Percentiles rank a stretch among this genome's conserved stretches.
phyloP scores from a whole-genome alignment of 2,888 invertebrate species.

The Agonopterix subpropinquella region DNA sequence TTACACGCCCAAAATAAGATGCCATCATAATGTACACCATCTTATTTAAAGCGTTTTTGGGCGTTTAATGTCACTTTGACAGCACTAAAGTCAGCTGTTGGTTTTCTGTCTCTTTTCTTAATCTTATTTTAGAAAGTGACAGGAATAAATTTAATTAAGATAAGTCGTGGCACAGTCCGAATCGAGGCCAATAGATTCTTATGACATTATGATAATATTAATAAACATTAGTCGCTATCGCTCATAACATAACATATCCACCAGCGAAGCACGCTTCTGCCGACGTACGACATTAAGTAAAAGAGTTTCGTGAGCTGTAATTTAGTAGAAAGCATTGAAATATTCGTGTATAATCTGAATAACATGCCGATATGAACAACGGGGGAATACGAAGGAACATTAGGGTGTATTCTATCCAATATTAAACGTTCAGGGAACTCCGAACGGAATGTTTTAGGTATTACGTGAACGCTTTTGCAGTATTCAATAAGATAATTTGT shows the following conservation, averaged over 20 bases:
- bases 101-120: no score
- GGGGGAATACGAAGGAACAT: slow-evolving; percentile 65
- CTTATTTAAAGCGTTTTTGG: no score
- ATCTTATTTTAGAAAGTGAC: no score
- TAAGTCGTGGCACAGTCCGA: no score
- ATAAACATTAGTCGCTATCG: no score
- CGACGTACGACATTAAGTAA: slow-evolving; percentile 58
- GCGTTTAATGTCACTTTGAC: no score
- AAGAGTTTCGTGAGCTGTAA: slow-evolving; percentile 71
- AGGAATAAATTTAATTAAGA: no score
- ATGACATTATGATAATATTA: no score
- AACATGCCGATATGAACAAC: slow-evolving; percentile 76
- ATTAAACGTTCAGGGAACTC: slow-evolving; percentile 69
- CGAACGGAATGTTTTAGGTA: slow-evolving; percentile 66
- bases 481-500: slow-evolving; percentile 49
- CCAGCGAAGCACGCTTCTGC: slow-evolving; percentile 29
- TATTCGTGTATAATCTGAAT: slow-evolving; percentile 76
- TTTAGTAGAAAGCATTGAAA: slow-evolving; percentile 76
- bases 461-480: slow-evolving; percentile 59
- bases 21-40: no score
- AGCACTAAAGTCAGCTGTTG: no score
- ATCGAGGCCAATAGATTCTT: no score
- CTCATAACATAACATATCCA: slow-evolving; percentile 22
- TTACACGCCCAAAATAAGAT: no score
- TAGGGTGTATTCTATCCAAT: slow-evolving; percentile 72